Conservation (phyloP, 2,888 invertebrate species). For the Nudaria mundana region DNA sequence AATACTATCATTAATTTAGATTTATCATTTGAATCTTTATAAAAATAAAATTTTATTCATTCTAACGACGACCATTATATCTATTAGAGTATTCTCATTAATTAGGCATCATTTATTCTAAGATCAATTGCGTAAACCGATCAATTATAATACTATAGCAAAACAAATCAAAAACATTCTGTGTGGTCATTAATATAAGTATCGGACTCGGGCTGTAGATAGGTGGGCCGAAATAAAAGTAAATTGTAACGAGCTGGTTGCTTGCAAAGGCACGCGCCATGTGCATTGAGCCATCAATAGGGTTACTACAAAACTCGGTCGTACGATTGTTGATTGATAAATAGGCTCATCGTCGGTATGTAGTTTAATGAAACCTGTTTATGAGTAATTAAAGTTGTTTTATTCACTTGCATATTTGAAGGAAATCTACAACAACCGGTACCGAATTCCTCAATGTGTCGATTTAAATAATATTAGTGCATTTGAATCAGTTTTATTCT, state of each 20-base stretch:
- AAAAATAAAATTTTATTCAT: background rate
- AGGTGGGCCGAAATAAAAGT: constrained; percentile 36
- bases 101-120: constrained; percentile 16
- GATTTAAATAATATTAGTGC: too few species aligned
- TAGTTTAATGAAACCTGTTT: background rate
- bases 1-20: background rate
- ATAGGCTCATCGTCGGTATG: background rate
- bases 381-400: background rate
- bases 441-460: too few species aligned
- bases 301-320: constrained; percentile 19
- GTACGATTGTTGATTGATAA: background rate
- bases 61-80: constrained; percentile 1
- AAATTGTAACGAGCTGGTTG: constrained; percentile 48
- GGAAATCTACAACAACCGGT: too few species aligned
- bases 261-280: constrained; percentile 61
- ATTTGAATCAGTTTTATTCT: too few species aligned
- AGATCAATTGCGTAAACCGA: constrained; percentile 23
- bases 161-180: constrained; percentile 37
- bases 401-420: too few species aligned
- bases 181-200: constrained; percentile 42
- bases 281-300: constrained; percentile 30
- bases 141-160: constrained; percentile 16
- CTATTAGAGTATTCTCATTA: constrained; percentile 20
- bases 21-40: background rate
- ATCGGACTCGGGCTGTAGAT: constrained; percentile 44